These are phyloP conservation scores for Leptoclinus maculatus DNA, from an alignment of 2,797 vertebrate species.

Conservation along the genomic window DNA sequence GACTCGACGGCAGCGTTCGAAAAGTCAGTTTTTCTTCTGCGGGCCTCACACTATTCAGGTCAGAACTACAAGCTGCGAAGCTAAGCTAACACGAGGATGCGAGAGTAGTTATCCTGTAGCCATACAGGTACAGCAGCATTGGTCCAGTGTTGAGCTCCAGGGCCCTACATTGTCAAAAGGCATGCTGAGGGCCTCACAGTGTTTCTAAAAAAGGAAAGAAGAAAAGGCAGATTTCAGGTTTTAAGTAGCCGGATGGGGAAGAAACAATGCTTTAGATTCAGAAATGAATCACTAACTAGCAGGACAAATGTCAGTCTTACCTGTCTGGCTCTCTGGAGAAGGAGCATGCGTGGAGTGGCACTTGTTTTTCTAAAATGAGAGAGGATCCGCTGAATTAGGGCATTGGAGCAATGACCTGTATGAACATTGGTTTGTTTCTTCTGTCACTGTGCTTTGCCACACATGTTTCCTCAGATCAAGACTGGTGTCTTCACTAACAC, in stretches of 20 bases:
- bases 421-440: not conserved
- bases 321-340: slow-evolving; percentile 82
- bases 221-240: slow-evolving; percentile 10
- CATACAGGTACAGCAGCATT: slow-evolving; percentile 83
- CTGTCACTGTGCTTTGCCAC: not conserved
- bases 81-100: slow-evolving; percentile 47
- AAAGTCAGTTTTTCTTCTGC: slow-evolving; percentile 1
- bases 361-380: slow-evolving; percentile 80
- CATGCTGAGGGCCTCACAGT: slow-evolving; percentile 70
- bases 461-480: not conserved
- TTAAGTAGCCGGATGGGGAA: not conserved
- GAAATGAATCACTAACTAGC: not conserved
- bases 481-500: not conserved
- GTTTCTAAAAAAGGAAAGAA: slow-evolving; percentile 82
- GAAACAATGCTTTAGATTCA: not conserved
- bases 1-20: not conserved
- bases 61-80: slow-evolving; percentile 32
- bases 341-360: slow-evolving; percentile 78
- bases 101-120: slow-evolving; percentile 65
- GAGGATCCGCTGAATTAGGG: not conserved
- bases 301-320: slow-evolving; percentile 74
- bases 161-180: slow-evolving; percentile 70
- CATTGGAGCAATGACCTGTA: not conserved
- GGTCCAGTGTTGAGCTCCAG: slow-evolving; percentile 83
- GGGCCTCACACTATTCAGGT: slow-evolving; percentile 3